Base-by-base conservation (phyloP, 2,888 invertebrate genomes). In the Tanypteryx hageni region DNA sequence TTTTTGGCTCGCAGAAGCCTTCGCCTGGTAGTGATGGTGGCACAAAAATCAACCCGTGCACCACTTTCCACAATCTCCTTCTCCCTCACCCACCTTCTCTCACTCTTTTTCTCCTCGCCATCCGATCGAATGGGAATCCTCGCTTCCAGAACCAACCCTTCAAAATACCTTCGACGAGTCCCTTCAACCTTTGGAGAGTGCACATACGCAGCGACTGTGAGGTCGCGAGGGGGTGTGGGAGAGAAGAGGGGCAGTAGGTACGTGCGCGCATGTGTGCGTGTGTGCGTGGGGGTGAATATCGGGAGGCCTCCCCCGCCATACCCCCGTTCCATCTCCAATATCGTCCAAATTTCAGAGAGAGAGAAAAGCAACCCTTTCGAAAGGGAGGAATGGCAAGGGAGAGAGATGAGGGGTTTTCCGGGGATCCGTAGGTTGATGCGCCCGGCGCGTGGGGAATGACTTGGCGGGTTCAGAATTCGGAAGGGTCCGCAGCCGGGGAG, bases 401-500 rank as follows among this genome's bases (percentile, higher is more conserved):
- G 64, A n/a, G 64, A n/a, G 64, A 18, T 16, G n/a, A 16, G 68
- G n/a, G 68, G 22, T n/a, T 22, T 11, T 10, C 10, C 18, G 68
- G 68, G 68, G 16, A 14, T n/a, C n/a, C 64, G 64, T 64, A n/a
- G 64, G 64, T n/a, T 27, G 76, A 76, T 22, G 22, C 76, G 76
- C 76, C 22, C 22, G 10, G 10, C 76, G 76, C 76, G n/a, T 76
- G 22, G 22, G n/a, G 22, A 76, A 10, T 44, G 44, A 44, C 44
- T 44, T 44, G 4, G 81, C 59, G 86, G 82, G 92, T 84, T 92
- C 91, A 81, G 86, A 92, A 83, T 92, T n/a, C 64, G 64, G 64
- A 64, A 64, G 64, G 64, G 64, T 64, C 64, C 64, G 44, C 44
- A 44, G 44, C 44, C 44, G 44, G 83, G 92, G 83, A 93, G 92